A percentile compares a stretch with the other conserved stretches of the same genome.
These are phyloP conservation scores for Shargacucullia verbasci DNA, from an alignment of 2,888 invertebrate genomes.

Conservation along the genomic window DNA sequence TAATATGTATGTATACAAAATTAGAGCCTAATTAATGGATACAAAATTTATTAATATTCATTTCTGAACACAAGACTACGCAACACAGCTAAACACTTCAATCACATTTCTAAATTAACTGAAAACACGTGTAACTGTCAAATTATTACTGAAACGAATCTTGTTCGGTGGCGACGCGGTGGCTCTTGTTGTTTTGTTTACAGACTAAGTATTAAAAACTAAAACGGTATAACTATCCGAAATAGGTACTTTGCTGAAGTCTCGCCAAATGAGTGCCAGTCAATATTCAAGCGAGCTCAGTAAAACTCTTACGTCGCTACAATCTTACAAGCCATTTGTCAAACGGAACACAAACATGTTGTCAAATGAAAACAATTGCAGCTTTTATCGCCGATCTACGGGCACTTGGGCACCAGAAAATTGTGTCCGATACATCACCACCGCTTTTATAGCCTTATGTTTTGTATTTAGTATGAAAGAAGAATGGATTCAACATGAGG, in stretches of 20 bases:
- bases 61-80: too few relatives aligned
- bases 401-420: constrained; percentile 53
- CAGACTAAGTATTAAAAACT: constrained; percentile 8
- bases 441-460: constrained; percentile 39
- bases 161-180: constrained; percentile 15
- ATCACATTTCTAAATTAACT: constrained; percentile 6
- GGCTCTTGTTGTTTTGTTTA: constrained; percentile 14
- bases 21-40: too few relatives aligned
- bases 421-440: constrained; percentile 55
- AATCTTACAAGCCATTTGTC: constrained; percentile 71
- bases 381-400: constrained; percentile 64
- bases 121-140: constrained; percentile 14
- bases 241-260: too few relatives aligned
- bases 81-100: constrained; percentile 8
- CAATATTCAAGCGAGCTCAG: constrained; percentile 51
- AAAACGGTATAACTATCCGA: background rate
- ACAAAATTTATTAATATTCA: too few relatives aligned
- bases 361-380: constrained; percentile 76
- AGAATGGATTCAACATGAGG: constrained; percentile 31
- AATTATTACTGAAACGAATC: constrained; percentile 34
- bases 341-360: constrained; percentile 73
- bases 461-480: constrained; percentile 46
- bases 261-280: constrained; percentile 50
- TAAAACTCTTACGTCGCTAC: constrained; percentile 62
- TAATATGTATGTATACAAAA: constrained; percentile 10